Percentiles rank a stretch among this genome's conserved stretches.
Conservation (phyloP, 2,797 vertebrate genomes). For the Catharus ustulatus region DNA sequence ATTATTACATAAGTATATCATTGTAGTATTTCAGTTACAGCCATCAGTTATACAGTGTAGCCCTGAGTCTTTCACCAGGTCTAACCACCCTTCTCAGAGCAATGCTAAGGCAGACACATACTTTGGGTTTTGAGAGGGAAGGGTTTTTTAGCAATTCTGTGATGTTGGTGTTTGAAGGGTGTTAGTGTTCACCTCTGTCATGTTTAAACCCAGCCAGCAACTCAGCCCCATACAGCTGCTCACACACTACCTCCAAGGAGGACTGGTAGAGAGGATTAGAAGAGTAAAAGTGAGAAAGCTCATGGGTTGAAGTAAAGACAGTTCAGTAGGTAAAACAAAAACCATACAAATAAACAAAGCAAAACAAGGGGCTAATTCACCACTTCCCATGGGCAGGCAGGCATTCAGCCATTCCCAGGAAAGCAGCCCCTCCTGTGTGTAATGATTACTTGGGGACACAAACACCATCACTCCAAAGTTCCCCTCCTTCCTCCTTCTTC, state of each 20-base stretch:
- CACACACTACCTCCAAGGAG: accelerated
- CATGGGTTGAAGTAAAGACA: not conserved
- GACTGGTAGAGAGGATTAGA: not conserved
- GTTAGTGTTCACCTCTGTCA: not conserved
- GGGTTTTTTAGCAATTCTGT: not conserved
- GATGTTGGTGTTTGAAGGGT: not conserved
- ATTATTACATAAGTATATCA: not conserved
- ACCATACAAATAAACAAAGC: not conserved
- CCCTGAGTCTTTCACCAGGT: not conserved
- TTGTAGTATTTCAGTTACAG: not conserved
- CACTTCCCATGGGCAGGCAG: not conserved
- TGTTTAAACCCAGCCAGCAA: not conserved
- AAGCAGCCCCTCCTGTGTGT: not conserved
- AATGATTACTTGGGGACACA: not conserved
- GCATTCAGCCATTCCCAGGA: not conserved
- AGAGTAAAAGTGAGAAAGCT: not conserved
- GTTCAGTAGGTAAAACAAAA: not conserved
- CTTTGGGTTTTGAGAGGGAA: not conserved
- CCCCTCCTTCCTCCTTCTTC: not conserved
- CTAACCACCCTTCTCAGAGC: not conserved
- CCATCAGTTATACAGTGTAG: not conserved
- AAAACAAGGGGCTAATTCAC: not conserved
- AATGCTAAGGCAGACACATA: not conserved
- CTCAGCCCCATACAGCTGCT: not conserved
- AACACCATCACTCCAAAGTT: not conserved